Evolutionary conservation across 2,113 vertebrate species (phyloP).

Genomic region (Poeciliopsis turrubarensis): DNA sequence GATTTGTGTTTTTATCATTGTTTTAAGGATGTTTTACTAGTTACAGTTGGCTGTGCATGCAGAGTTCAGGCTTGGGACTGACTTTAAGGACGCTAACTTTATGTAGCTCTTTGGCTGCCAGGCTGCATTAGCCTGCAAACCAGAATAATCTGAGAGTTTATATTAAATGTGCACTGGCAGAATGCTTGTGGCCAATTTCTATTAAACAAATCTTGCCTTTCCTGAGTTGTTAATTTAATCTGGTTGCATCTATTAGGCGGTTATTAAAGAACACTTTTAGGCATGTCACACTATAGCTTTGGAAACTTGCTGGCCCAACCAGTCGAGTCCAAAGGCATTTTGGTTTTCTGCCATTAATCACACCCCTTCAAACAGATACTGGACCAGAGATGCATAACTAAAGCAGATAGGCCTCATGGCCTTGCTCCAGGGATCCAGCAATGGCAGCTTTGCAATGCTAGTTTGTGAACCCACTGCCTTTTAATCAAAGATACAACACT

Average conservation of each 20-base stretch:
- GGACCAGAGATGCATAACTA: not conserved
- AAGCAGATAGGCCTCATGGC: slow-evolving; percentile 3
- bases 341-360: not conserved
- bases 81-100: not conserved
- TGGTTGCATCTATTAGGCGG: not conserved
- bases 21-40: not conserved
- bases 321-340: slow-evolving; percentile 1
- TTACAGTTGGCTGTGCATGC: not conserved
- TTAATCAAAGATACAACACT: not conserved
- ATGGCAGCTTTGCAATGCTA: not conserved
- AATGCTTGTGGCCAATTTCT: no score
- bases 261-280: slow-evolving; percentile 2
- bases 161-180: not conserved
- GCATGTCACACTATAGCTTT: slow-evolving; percentile 3
- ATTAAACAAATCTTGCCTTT: not conserved
- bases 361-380: not conserved
- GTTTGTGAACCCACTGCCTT: not conserved
- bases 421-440: not conserved
- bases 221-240: not conserved
- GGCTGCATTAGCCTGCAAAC: slow-evolving; percentile 8
- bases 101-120: not conserved
- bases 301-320: not conserved
- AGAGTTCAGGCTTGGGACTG: not conserved
- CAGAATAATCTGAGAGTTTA: not conserved
- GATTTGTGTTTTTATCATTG: not conserved